Evolutionary conservation across 2,888 invertebrate genomes (phyloP), one percentile per base, ranked within the genome.

Genomic region (Halictus quadricinctus): DNA sequence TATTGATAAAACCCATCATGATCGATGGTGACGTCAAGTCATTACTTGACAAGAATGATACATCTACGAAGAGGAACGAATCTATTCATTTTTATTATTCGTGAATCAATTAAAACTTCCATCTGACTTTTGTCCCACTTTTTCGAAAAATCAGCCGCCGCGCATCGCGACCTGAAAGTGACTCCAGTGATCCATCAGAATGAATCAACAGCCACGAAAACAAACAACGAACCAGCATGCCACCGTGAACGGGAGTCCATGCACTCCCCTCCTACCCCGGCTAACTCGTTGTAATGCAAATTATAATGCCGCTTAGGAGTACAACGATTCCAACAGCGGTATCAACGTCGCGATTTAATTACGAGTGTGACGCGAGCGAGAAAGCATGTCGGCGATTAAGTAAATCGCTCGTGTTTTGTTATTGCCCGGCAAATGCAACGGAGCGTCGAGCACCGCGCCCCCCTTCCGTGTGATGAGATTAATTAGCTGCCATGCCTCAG

Each of bases 331-430:
- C 29, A 70, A 8, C 64, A 12, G 15, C 0, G 50, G 50, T 72
- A 43, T 80, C 74, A 83, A 74, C 72, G n/a, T 36, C 18, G 50
- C 75, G 46, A 43, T 80, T 60, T 75, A 80, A 80, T 82, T 80
- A 70, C 58, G 69, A 46, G 41, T 48, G 73, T 46, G 18, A 66
- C 29, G 70, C 36, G 21, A 64, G 18, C 25, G 29, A n/a, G 72
- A 60, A 64, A 54, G 72, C 76, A 54, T 66, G 25, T 18, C 36
- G 21, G 41, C 64, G 76, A 76, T 81, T 81, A 81, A 76, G 83
- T 76, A 54, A 81, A 76, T 81, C 76, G 75, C 74, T 70, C 48
- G 48, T 50, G 69, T 80, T 76, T 76, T 60, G 25, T 46, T 83
- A 72, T 81, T 81, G 58, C 29, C 50, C 21, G 2, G 25, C 74